These are phyloP conservation scores for Orthosia gothica DNA, from an alignment of 2,888 invertebrate genomes.

Conservation along the genomic window DNA sequence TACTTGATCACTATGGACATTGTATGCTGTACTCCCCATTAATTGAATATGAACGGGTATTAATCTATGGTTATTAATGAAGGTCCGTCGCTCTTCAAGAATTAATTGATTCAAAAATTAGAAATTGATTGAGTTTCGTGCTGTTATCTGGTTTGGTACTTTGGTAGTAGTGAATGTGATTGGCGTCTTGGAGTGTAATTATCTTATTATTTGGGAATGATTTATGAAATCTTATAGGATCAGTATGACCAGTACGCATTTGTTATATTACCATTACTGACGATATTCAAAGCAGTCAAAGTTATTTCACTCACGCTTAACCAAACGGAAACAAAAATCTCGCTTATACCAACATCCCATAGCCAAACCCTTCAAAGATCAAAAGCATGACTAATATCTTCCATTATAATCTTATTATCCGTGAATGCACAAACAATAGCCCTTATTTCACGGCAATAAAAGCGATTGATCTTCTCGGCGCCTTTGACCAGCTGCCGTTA, in stretches of 20 bases:
- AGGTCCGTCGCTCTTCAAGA: neutral
- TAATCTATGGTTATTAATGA: slow-evolving; percentile 61
- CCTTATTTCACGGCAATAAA: slow-evolving; percentile 67
- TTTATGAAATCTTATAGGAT: too few species aligned
- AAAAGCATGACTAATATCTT: slow-evolving; percentile 48
- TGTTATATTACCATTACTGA: neutral
- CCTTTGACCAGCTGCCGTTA: slow-evolving; percentile 58
- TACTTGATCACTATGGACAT: slow-evolving; percentile 73
- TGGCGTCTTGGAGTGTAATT: too few species aligned
- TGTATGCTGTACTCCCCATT: slow-evolving; percentile 69
- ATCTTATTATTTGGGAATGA: too few species aligned
- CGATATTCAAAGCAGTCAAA: neutral
- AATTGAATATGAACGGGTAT: slow-evolving; percentile 68
- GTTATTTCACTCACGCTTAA: neutral
- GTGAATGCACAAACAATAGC: slow-evolving; percentile 59
- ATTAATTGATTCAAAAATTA: slow-evolving; percentile 5
- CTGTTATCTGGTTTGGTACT: slow-evolving; percentile 5
- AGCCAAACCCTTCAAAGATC: slow-evolving; percentile 19
- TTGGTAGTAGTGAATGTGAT: neutral
- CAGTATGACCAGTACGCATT: neutral
- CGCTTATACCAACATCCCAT: too few species aligned
- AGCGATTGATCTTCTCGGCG: slow-evolving; percentile 49
- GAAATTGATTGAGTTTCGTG: neutral
- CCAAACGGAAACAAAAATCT: slow-evolving; percentile 25
- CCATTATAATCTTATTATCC: slow-evolving; percentile 43